phyloP scores from a whole-genome alignment of 2,113 vertebrate genomes.

The Cavia porcellus region DNA sequence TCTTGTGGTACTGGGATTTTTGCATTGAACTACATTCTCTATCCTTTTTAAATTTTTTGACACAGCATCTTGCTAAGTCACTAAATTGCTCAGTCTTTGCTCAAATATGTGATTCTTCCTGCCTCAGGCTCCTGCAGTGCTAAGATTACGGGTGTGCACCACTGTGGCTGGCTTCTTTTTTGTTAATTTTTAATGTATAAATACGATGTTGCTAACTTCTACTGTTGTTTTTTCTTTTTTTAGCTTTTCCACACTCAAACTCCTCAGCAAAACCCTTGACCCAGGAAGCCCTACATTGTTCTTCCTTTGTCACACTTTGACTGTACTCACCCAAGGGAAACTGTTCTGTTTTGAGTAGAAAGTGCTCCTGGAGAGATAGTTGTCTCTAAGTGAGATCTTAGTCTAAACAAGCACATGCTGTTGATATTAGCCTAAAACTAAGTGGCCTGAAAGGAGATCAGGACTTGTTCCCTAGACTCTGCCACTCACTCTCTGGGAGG shows the following conservation, averaged over 20 bases:
- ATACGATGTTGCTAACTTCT: not conserved
- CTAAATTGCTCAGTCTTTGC: not conserved
- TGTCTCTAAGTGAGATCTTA: not conserved
- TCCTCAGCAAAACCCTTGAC: not conserved
- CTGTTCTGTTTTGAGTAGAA: not conserved
- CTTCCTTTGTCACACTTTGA: not conserved
- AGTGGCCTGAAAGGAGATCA: not conserved
- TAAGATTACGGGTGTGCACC: not conserved
- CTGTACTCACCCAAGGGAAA: not conserved
- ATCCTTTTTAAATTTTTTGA: not conserved
- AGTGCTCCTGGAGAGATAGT: not conserved
- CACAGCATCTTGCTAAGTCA: not conserved
- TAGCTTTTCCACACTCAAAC: not conserved
- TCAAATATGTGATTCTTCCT: not conserved
- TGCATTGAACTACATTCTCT: not conserved
- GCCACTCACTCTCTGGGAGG: not conserved
- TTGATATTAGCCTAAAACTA: not conserved
- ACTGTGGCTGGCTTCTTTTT: not conserved
- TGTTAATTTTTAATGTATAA: not conserved
- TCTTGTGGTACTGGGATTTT: not conserved
- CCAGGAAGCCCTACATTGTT: not conserved
- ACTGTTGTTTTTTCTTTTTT: not conserved
- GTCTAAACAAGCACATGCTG: constrained; percentile 2
- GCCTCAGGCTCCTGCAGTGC: not conserved
- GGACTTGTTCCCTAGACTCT: not conserved